Percentiles rank a stretch among this genome's conserved stretches.
Conservation (phyloP, 1,140 invertebrate genomes). For the Oryzaephilus surinamensis region DNA sequence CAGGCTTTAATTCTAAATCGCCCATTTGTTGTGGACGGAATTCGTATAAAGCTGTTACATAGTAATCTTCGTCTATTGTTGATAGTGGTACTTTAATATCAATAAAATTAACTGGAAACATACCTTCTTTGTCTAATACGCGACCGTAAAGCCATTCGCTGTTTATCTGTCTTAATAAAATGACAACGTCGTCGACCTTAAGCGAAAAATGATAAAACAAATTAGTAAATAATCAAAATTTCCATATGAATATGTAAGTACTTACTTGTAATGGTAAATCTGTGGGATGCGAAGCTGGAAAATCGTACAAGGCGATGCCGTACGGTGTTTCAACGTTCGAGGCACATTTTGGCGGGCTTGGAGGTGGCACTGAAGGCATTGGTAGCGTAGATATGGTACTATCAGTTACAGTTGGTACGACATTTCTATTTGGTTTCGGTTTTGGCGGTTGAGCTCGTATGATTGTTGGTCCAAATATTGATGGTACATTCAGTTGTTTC, state of each 20-base stretch:
- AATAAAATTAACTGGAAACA: slow-evolving; percentile 73
- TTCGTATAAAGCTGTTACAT: slow-evolving; percentile 42
- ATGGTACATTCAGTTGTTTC: slow-evolving; percentile 2
- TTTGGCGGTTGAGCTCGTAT: slow-evolving; percentile 28
- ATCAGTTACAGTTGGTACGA: slow-evolving; percentile 25
- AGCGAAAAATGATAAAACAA: not conserved
- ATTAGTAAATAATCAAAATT: not conserved
- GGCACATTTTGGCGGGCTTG: slow-evolving; percentile 51
- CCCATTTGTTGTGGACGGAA: slow-evolving; percentile 38
- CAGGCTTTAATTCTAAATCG: slow-evolving; percentile 45
- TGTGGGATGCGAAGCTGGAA: slow-evolving; percentile 53
- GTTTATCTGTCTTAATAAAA: slow-evolving; percentile 56
- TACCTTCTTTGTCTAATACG: slow-evolving; percentile 53
- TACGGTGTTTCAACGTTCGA: slow-evolving; percentile 39
- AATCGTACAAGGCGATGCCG: slow-evolving; percentile 66
- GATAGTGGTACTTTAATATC: slow-evolving; percentile 61
- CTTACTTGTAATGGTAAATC: slow-evolving; percentile 62
- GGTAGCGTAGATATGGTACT: too few relatives aligned
- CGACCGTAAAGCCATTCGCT: slow-evolving; percentile 70
- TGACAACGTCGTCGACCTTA: slow-evolving; percentile 58
- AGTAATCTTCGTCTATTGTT: slow-evolving; percentile 28
- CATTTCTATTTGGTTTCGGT: slow-evolving; percentile 9
- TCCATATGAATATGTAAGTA: not conserved
- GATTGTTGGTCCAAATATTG: slow-evolving; percentile 33
- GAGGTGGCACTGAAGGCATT: slow-evolving; percentile 65